phyloP scores from a whole-genome alignment of 2,888 invertebrate genomes.

The Spisula subtruncata region DNA sequence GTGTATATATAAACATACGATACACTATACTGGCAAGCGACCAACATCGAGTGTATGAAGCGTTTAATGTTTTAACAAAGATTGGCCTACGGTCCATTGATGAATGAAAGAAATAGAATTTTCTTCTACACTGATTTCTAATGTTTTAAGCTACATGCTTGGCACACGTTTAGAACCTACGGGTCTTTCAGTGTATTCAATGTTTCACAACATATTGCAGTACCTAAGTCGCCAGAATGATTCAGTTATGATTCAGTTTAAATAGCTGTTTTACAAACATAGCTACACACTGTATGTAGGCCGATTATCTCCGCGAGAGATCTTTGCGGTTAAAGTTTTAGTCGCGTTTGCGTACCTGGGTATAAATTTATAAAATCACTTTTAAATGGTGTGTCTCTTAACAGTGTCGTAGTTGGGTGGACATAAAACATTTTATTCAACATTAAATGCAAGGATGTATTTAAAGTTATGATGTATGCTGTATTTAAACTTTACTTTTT shows the following conservation, averaged over 20 bases:
- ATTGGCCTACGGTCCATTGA: background rate
- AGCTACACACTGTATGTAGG: constrained; percentile 9
- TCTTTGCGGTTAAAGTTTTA: constrained; percentile 20
- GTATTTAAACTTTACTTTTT: too few relatives aligned
- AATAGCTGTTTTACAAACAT: constrained; percentile 1
- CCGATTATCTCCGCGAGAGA: constrained; percentile 10
- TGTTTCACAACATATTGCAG: background rate
- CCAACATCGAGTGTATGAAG: background rate
- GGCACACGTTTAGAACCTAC: background rate
- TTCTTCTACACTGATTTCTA: background rate
- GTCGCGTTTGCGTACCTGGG: background rate
- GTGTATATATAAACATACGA: background rate
- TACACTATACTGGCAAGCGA: background rate
- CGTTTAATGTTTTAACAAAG: constrained; percentile 21
- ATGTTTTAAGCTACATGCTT: background rate
- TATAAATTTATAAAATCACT: constrained; percentile 19
- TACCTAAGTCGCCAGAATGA: background rate
- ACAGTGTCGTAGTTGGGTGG: constrained; percentile 3
- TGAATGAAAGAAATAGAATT: constrained; percentile 11
- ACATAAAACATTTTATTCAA: background rate
- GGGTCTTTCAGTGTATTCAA: constrained; percentile 5
- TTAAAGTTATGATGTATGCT: too few relatives aligned
- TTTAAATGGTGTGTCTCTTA: background rate
- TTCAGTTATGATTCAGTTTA: constrained; percentile 15
- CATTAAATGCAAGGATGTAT: background rate